Evolutionary conservation across 2,113 vertebrate species (phyloP), one percentile per base, ranked within the genome.

Genomic region (Microcebus murinus): DNA sequence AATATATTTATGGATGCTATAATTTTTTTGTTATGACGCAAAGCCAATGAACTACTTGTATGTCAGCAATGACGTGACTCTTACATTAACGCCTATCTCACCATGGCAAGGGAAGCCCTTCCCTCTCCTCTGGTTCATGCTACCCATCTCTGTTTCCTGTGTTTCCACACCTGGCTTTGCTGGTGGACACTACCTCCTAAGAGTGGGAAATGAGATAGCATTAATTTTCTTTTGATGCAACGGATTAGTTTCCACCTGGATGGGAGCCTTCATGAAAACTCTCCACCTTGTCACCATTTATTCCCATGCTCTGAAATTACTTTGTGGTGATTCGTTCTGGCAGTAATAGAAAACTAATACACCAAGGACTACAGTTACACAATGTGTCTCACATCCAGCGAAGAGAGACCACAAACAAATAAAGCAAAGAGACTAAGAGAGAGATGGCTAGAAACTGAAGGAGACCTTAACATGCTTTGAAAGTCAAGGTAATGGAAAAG

Each of bases 1-100:
- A 74, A 52, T 90, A 5, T 31, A 34, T 94, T 96, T 90, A 96
- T 76, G 76, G 79, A 8, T 59, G 34, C 52, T 73, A n/a, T 91
- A 85, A 84, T 87, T 71, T 65, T 74, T 11, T 48, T 92, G 55
- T 91, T 74, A 50, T 2, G 52, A n/a, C 8, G 17, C 50, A 80
- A 90, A 83, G 50, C 42, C 76, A 70, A 1, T 15, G 63, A 59
- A 79, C 70, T 39, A 10, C 31, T 83, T 39, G 25, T 84, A 14
- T 39, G 42, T 74, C 71, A 95, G 45, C 90, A 88, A 96, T 85
- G 21, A 36, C 18, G 14, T 76, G 81, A 93, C 21, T 65, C 6
- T 55, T 36, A 21, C n/a, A 12, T 59, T 23, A 55, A 65, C 52
- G n/a, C 2, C 1, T 14, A 25, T 34, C 27, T 23, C 52, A 12